phyloP scores from a whole-genome alignment of 2,888 invertebrate genomes.

The Drosophila tripunctata region DNA sequence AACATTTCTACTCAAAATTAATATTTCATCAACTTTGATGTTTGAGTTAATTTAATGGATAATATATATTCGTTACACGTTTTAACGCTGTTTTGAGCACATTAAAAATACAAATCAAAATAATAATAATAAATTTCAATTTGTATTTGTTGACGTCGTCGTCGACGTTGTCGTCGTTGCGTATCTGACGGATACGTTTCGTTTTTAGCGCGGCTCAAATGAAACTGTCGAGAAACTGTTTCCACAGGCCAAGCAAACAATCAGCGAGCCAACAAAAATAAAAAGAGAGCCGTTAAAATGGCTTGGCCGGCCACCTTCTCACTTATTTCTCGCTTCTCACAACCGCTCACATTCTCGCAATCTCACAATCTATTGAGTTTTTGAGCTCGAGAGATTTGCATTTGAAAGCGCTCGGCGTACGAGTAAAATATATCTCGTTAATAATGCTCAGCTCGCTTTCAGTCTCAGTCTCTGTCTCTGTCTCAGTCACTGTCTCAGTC shows the following conservation, averaged over 20 bases:
- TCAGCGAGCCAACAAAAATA: constrained; percentile 39
- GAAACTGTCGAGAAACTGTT: constrained; percentile 77
- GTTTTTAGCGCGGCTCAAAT: constrained; percentile 83
- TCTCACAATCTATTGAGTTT: constrained; percentile 56
- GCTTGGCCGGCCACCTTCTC: constrained; percentile 49
- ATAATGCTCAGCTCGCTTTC: constrained; percentile 57
- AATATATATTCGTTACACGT: constrained; percentile 52
- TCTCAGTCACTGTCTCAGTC: constrained; percentile 26
- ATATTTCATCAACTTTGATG: neutral
- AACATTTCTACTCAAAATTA: neutral
- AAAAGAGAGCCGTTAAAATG: constrained; percentile 44
- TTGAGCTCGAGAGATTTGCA: constrained; percentile 56
- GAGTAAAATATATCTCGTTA: constrained; percentile 60
- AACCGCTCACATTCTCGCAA: constrained; percentile 12
- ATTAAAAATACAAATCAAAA: constrained; percentile 19
- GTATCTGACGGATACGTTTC: constrained; percentile 80
- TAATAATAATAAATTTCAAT: constrained; percentile 11
- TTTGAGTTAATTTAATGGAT: neutral
- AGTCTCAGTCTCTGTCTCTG: constrained; percentile 25
- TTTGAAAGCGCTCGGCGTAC: constrained; percentile 60
- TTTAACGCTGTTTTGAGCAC: constrained; percentile 27
- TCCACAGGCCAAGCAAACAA: constrained; percentile 53
- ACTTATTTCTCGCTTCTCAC: constrained; percentile 13
- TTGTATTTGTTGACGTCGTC: constrained; percentile 43
- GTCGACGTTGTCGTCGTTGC: constrained; percentile 53